phyloP scores from a whole-genome alignment of 2,797 vertebrate species.

The Sarcoramphus papa region DNA sequence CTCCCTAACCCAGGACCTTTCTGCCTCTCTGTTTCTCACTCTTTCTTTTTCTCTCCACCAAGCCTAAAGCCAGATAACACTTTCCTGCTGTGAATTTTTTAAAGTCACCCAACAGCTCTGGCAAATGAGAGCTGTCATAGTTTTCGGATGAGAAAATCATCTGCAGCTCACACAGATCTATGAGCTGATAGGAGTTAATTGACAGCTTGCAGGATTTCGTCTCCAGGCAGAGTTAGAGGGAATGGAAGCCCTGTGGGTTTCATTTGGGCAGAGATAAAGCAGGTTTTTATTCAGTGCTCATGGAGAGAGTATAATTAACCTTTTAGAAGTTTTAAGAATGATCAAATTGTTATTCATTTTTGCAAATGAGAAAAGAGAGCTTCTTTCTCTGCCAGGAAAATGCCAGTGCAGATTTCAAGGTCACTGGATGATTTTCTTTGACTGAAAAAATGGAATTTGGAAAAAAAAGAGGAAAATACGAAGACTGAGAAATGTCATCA shows the following conservation, averaged over 20 bases:
- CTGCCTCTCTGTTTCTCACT: conserved; percentile 2
- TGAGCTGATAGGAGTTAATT: conserved; percentile 74
- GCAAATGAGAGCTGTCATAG: conserved; percentile 69
- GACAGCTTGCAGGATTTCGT: conserved; percentile 69
- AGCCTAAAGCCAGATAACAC: conserved; percentile 53
- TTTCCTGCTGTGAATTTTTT: conserved; percentile 69
- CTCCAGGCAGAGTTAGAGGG: conserved; percentile 67
- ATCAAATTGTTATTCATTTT: conserved; percentile 82
- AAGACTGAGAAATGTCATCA: conserved; percentile 37
- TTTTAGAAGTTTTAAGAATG: conserved; percentile 79
- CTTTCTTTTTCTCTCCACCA: conserved; percentile 5
- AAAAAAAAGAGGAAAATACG: neutral
- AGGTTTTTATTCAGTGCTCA: conserved; percentile 73
- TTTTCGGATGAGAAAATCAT: conserved; percentile 72
- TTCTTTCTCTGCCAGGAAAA: conserved; percentile 71
- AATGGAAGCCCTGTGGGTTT: conserved; percentile 72
- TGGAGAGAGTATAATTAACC: conserved; percentile 78
- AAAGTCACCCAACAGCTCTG: conserved; percentile 57
- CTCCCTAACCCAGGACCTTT: conserved; percentile 29
- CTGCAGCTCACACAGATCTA: conserved; percentile 62
- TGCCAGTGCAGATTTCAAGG: conserved; percentile 75
- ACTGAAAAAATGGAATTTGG: conserved; percentile 26
- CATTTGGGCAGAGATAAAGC: conserved; percentile 77
- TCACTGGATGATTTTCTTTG: conserved; percentile 69
- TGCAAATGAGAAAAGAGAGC: conserved; percentile 75